phyloP scores from a whole-genome alignment of 2,113 vertebrate genomes.

The Neopipo cinnamomea region DNA sequence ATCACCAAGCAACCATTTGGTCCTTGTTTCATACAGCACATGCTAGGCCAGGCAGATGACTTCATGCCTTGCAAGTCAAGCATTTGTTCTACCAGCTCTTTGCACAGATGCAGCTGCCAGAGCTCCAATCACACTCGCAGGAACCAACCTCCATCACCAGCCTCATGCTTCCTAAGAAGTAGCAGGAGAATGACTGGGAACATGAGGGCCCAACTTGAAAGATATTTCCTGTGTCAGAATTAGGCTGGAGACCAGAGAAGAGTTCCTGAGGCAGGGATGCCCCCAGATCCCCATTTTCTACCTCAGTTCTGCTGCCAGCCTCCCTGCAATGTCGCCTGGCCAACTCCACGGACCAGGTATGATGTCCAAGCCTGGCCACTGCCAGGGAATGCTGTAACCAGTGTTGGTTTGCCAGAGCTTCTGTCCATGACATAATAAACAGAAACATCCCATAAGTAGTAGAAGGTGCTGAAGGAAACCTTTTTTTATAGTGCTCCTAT shows the following conservation, averaged over 20 bases:
- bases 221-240: neutral
- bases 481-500: neutral
- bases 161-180: neutral
- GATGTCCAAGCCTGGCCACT: neutral
- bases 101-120: neutral
- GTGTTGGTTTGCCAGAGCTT: neutral
- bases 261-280: neutral
- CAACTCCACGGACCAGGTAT: neutral
- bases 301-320: neutral
- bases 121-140: rapidly evolving
- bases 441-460: neutral
- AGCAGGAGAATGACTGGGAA: neutral
- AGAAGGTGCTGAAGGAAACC: neutral
- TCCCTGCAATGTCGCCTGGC: rapidly evolving
- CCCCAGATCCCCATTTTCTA: neutral
- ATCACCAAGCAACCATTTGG: constrained; percentile 20
- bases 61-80: neutral
- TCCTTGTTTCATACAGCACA: neutral
- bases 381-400: neutral
- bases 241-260: neutral
- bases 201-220: neutral
- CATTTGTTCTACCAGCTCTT: neutral
- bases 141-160: neutral
- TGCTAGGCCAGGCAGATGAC: neutral
- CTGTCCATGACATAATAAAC: neutral